Evolutionary conservation across 2,797 vertebrate genomes (phyloP), one percentile per base, ranked within the genome.

Genomic region (Neostethus bicornis): DNA sequence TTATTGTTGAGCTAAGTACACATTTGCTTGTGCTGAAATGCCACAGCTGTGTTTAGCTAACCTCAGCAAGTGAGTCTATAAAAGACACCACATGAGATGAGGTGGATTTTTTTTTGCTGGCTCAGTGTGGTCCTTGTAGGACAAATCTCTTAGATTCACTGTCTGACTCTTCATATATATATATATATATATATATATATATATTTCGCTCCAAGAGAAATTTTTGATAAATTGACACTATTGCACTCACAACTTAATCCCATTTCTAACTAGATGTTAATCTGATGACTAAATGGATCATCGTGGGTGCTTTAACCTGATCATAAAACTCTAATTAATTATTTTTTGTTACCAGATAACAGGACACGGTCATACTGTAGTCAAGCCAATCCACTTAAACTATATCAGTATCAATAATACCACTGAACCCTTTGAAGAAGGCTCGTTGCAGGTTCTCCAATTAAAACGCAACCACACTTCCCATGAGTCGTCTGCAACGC

Each of bases 21-120:
- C 79, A 83, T 85, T 87, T 77, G 73, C 73, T 80, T 74, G 82
- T 85, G 81, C 77, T 83, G 73, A 89, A 85, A 87, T 51, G 76
- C 77, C 84, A 87, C 87, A 90, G 86, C 85, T 89, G 85, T 90
- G 85, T 89, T 89, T 86, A 86, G 83, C 86, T 84, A 83, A 88
- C 82, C 88, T 83, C 79, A 84, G 82, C 67, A 48, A 87, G 83
- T 61, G 72, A 79, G 59, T 75, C 81, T 86, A 84, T 83, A 79
- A 79, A 70, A 80, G 78, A 60, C 77, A 73, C 75, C 86, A 86
- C 83, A 83, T 79, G 76, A 85, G 83, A 85, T 80, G 76, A 46
- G 62, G 49, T 72, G 82, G 77, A 85, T 84, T 81, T 85, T 87
- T 84, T 68, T 77, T 61, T 43, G 43, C 72, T 77, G 76, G 78